These are phyloP conservation scores for Holothuria scabra DNA, from an alignment of 53 echinoderm and acorn worm genomes.

Conservation along the genomic window DNA sequence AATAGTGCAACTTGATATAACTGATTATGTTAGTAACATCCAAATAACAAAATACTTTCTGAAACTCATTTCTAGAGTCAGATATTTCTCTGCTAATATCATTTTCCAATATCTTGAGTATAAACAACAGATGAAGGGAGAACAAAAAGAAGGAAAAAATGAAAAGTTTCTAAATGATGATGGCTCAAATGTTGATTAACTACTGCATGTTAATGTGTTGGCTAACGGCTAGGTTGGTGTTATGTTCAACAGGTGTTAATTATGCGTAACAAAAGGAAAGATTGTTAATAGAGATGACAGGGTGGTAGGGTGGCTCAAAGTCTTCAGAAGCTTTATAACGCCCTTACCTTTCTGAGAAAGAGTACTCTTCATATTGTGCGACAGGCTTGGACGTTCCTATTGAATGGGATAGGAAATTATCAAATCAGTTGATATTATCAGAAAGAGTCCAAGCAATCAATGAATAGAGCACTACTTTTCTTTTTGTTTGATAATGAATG, in stretches of 20 bases:
- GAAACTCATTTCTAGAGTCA: too few relatives aligned
- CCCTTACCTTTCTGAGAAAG: slow-evolving; percentile 53
- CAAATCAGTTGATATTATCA: not conserved
- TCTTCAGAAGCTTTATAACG: slow-evolving; percentile 6
- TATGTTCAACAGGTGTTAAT: slow-evolving; percentile 9
- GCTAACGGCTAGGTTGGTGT: slow-evolving; percentile 15
- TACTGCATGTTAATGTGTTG: slow-evolving; percentile 7
- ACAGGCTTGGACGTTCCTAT: slow-evolving; percentile 45
- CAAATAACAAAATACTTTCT: too few relatives aligned
- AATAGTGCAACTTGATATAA: too few relatives aligned
- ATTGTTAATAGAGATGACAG: slow-evolving; percentile 17
- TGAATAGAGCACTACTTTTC: too few relatives aligned
- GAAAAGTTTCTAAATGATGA: not conserved
- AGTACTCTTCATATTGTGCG: slow-evolving; percentile 49
- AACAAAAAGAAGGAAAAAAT: too few relatives aligned
- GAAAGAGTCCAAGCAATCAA: too few relatives aligned
- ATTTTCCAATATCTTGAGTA: too few relatives aligned
- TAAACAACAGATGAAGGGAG: too few relatives aligned
- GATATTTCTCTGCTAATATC: too few relatives aligned
- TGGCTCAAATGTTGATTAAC: not conserved
- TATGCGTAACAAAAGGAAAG: not conserved
- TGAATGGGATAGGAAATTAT: slow-evolving; percentile 42
- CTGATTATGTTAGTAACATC: too few relatives aligned
- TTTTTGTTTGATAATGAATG: too few relatives aligned
- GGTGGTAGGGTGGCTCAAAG: slow-evolving; percentile 31